phyloP scores from a whole-genome alignment of 2,888 invertebrate species.

The Hybos culiciformis region DNA sequence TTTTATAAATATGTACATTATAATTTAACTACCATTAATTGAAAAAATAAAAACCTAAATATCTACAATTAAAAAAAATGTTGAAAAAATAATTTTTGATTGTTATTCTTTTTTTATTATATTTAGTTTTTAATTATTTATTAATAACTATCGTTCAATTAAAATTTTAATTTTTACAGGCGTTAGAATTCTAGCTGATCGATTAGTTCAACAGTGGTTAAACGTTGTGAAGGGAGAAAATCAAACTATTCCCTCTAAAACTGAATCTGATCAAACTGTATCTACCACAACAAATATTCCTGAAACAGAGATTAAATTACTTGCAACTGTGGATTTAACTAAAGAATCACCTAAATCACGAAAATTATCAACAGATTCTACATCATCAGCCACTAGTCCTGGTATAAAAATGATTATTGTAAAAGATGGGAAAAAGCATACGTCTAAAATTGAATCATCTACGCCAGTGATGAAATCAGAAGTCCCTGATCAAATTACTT shows the following conservation, averaged over 20 bases:
- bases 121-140: too few relatives aligned
- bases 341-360: conserved; percentile 21
- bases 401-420: conserved; percentile 49
- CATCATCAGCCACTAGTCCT: conserved; percentile 29
- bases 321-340: conserved; percentile 8
- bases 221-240: conserved; percentile 72
- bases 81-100: too few relatives aligned
- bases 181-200: conserved; percentile 61
- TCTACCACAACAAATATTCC: neutral
- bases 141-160: too few relatives aligned
- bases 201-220: conserved; percentile 80
- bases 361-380: conserved; percentile 29
- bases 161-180: conserved; percentile 43
- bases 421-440: conserved; percentile 57
- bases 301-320: neutral
- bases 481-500: conserved; percentile 1
- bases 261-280: conserved; percentile 11
- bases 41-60: too few relatives aligned
- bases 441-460: conserved; percentile 31
- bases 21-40: too few relatives aligned
- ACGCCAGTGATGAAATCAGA: conserved; percentile 7
- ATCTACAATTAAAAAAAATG: too few relatives aligned
- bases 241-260: too few relatives aligned
- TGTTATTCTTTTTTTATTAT: neutral
- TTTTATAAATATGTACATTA: too few relatives aligned